These are phyloP conservation scores for Tenodera sinensis DNA, from an alignment of 2,888 invertebrate species.

Conservation along the genomic window DNA sequence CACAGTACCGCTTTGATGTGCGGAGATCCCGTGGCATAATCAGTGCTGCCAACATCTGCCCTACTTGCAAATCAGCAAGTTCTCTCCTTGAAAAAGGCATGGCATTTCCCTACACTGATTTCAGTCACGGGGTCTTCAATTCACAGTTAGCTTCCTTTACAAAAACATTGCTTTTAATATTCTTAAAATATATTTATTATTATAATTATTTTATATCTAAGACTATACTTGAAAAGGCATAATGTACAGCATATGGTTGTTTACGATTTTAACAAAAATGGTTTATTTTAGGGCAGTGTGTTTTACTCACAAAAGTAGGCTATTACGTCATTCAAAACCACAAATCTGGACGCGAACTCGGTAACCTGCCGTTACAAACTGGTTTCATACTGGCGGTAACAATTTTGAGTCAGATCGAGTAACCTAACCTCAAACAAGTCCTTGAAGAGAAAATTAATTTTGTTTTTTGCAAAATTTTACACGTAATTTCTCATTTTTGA, in stretches of 20 bases:
- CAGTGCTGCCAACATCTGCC: neutral
- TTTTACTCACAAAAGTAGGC: neutral
- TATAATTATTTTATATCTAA: slow-evolving; percentile 20
- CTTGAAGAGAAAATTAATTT: too few relatives aligned
- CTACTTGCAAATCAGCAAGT: too few relatives aligned
- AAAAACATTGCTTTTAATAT: slow-evolving; percentile 16
- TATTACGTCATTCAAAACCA: neutral
- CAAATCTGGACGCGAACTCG: neutral
- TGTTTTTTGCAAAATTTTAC: too few relatives aligned
- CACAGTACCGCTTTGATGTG: slow-evolving; percentile 35
- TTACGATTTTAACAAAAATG: slow-evolving; percentile 8
- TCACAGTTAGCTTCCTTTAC: slow-evolving; percentile 25
- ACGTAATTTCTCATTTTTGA: too few relatives aligned
- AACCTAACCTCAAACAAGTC: too few relatives aligned
- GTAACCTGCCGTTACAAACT: neutral
- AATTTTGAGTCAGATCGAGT: too few relatives aligned
- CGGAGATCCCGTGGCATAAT: slow-evolving; percentile 19
- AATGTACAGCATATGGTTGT: neutral
- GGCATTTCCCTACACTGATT: neutral
- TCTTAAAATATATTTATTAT: slow-evolving; percentile 26
- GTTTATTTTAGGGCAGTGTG: neutral
- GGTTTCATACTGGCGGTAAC: too few relatives aligned
- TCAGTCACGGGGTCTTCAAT: slow-evolving; percentile 11
- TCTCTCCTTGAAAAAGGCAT: neutral
- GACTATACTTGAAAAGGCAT: slow-evolving; percentile 13